A percentile compares a stretch with the other conserved stretches of the same genome.
Evolutionary conservation across 1,140 invertebrate species (phyloP).

Genomic region (Drosophila micromelanica): DNA sequence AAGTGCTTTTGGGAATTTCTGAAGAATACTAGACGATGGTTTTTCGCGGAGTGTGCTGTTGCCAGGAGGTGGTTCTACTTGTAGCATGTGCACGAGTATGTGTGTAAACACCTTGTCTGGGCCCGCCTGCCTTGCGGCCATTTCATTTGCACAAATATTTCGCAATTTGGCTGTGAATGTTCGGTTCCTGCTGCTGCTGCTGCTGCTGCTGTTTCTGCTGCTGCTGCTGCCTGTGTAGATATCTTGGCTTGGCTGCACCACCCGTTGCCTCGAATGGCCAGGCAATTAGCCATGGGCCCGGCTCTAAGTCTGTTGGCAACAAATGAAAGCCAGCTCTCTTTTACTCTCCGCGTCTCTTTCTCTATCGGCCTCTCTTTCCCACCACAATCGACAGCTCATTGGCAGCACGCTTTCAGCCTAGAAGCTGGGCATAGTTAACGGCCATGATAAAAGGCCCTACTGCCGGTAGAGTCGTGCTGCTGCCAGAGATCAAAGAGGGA

Average conservation of each 20-base stretch:
- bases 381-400: background rate
- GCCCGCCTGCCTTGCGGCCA: constrained; percentile 39
- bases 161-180: constrained; percentile 46
- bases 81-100: constrained; percentile 18
- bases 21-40: too few species aligned
- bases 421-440: constrained; percentile 30
- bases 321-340: constrained; percentile 12
- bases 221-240: constrained; percentile 26
- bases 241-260: constrained; percentile 27
- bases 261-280: constrained; percentile 8
- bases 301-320: constrained; percentile 23
- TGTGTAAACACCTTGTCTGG: constrained; percentile 59
- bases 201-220: constrained; percentile 18
- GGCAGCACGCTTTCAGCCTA: constrained; percentile 22
- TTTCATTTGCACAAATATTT: constrained; percentile 65
- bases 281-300: constrained; percentile 47
- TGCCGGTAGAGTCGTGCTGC: constrained; percentile 24
- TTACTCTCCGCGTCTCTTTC: background rate
- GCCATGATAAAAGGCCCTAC: constrained; percentile 27
- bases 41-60: background rate
- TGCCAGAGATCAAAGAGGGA: constrained; percentile 43
- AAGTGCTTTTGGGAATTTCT: too few species aligned
- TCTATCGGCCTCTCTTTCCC: background rate
- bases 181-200: constrained; percentile 6
- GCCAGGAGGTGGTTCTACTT: background rate